Conservation (phyloP, 2,888 invertebrate genomes). For the Ptilodon capucinus region DNA sequence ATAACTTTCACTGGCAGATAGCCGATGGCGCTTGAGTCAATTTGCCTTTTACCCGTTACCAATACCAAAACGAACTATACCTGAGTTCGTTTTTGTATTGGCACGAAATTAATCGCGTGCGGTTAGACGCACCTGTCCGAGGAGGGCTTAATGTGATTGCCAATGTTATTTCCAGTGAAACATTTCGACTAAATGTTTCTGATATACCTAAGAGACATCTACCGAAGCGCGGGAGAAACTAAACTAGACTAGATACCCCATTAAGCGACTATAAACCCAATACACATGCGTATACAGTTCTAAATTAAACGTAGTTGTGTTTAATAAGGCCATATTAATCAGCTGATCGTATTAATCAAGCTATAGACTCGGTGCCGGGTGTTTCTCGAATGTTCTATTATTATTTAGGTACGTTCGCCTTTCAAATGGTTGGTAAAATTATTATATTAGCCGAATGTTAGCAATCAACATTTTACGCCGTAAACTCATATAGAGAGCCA, state of each 20-base stretch:
- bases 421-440: no score
- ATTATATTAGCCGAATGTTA: no score
- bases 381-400: conserved; percentile 14
- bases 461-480: no score
- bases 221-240: conserved; percentile 10
- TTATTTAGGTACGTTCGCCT: conserved; percentile 14
- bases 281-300: background rate
- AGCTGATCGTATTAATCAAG: conserved; percentile 12
- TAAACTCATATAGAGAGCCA: no score
- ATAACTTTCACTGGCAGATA: no score
- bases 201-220: conserved; percentile 20
- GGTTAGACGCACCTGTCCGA: no score
- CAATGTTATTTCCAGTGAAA: conserved; percentile 14
- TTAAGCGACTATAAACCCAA: conserved; percentile 11
- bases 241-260: conserved; percentile 3
- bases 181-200: conserved; percentile 21
- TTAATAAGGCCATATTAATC: conserved; percentile 16
- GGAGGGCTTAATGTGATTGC: conserved; percentile 32
- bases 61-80: no score
- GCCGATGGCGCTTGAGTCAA: no score
- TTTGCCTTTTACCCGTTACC: no score
- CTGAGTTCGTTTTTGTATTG: no score
- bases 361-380: conserved; percentile 10
- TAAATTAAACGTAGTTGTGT: background rate
- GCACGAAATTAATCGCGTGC: no score